Percentiles rank a stretch among this genome's conserved stretches.
Conservation (phyloP, 1,140 invertebrate genomes). For the Achatina immaculata region DNA sequence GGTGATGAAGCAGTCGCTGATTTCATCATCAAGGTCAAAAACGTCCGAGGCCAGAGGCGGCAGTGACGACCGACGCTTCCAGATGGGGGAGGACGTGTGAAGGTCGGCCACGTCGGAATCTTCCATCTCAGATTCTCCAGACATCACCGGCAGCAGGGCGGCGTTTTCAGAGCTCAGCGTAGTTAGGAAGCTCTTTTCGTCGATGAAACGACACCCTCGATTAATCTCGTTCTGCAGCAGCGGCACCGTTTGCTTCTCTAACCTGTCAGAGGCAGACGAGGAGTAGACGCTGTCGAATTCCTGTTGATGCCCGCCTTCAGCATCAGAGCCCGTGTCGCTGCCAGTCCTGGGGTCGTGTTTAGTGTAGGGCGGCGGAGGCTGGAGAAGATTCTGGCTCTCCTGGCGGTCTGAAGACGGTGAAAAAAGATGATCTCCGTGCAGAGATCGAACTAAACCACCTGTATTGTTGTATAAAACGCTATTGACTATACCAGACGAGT, state of each 20-base stretch:
- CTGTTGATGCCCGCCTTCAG: slow-evolving; percentile 5
- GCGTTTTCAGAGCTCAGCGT: slow-evolving; percentile 65
- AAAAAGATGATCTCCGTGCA: slow-evolving; percentile 23
- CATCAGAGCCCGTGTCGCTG: slow-evolving; percentile 29
- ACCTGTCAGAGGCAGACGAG: slow-evolving; percentile 19
- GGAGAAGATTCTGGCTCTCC: slow-evolving; percentile 9
- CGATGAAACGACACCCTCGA: slow-evolving; percentile 64
- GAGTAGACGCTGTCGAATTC: slow-evolving; percentile 37
- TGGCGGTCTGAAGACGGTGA: neutral
- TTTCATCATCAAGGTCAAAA: slow-evolving; percentile 42
- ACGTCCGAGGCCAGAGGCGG: slow-evolving; percentile 36
- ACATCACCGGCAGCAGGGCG: slow-evolving; percentile 49
- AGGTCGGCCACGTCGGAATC: slow-evolving; percentile 11
- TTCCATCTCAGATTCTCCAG: slow-evolving; percentile 5
- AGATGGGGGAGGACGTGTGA: slow-evolving; percentile 55
- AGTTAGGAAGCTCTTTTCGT: slow-evolving; percentile 65
- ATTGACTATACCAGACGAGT: slow-evolving; percentile 57
- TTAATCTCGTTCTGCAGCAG: slow-evolving; percentile 54
- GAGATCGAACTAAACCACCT: slow-evolving; percentile 30
- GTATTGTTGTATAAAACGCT: slow-evolving; percentile 32
- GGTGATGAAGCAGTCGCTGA: slow-evolving; percentile 7
- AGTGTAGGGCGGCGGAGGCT: slow-evolving; percentile 28
- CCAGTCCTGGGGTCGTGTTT: neutral
- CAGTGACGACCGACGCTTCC: slow-evolving; percentile 55
- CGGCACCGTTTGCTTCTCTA: slow-evolving; percentile 38